Evolutionary conservation across 1,140 invertebrate species (phyloP), one percentile per base, ranked within the genome.

Genomic region (Antheraea pernyi): DNA sequence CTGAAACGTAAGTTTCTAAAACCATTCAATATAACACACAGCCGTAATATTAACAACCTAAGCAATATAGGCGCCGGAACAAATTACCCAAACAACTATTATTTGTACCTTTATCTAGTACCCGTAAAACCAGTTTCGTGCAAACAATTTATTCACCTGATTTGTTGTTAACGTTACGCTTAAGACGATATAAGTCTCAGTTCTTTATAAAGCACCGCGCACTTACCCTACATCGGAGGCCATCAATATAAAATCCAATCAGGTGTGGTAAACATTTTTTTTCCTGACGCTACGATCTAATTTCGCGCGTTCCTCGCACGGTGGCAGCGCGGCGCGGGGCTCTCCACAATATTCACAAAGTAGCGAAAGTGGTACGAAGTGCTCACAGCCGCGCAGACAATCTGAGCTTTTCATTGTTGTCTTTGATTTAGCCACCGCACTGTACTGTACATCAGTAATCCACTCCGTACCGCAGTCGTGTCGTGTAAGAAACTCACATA

Each of bases 361-460:
- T 83, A 84, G 81, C 81, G 78, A 85, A 85, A 88, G 84, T 85
- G 84, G 80, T 79, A 77, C 75, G 77, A 82, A 86, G 72, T 82
- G 81, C 79, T 81, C 80, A 79, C 75, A 22, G 61, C 67, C 46
- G 79, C 69, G 77, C 76, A 82, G 78, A 86, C 84, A 86, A 88
- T 84, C 78, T 75, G 67, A 67, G 68, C 72, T 67, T 67, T 61
- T 79, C 77, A 85, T 88, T 86, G 83, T 88, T 86, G 77, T 80
- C 79, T 86, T 83, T 85, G 82, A 83, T 84, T 84, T 79, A 79
- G 73, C 77, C 71, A 70, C 59, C 74, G 72, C 69, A 48, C 18
- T 67, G 68, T 69, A 48, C 18, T 67, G 68, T 69, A 72, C 62
- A 59, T 65, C 19, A 60, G 65, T 59, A 70, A 65, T 11, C 39